Base-by-base conservation (phyloP, 2,888 invertebrate species). In the Tetheella fluctuosa region DNA sequence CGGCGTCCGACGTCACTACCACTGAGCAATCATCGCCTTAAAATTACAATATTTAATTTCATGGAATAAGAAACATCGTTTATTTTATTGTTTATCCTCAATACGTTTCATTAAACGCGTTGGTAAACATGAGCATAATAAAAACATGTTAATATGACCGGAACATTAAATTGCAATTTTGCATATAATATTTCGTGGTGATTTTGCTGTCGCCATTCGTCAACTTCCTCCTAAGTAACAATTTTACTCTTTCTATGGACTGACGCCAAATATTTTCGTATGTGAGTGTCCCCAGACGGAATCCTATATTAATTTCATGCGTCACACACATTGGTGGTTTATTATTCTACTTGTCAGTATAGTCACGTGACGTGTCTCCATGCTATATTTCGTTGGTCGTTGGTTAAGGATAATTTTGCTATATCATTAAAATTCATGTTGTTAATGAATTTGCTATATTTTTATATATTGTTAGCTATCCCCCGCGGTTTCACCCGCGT, bases 181-280 rank as follows among this genome's bases (percentile, higher is more conserved):
- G 48, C 20, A 48, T 1, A 48, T 20, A 48, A 39, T 15, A 8
- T 10, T 48, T 10, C 48, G 10, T 20, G n/a, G 3, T 48, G 17
- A 17, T 20, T 48, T 48, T 48, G 17, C 17, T 20, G 10, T 64
- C 56, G 54, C 34, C 30, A 10, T 20, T 48, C 17, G 57, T 59
- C 77, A 79, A 73, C 75, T 76, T 73, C 68, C 70, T 59, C 59
- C 53, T 37, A 58, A 60, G 53, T 56, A 65, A 75, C 75, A 60
- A 72, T 64, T 70, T 59, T 58, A 30, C 56, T 58, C 64, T 71
- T 67, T 71, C 65, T 63, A 71, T 83, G 84, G 84, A 72, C 65
- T 48, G 58, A 30, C 61, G 82, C 85, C 84, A 84, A 83, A 76
- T 71, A 73, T 68, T 63, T 62, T 57, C 37, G 28, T 62, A 39